These are phyloP conservation scores for Apolygus lucorum DNA, from an alignment of 1,140 invertebrate species.

Conservation along the genomic window DNA sequence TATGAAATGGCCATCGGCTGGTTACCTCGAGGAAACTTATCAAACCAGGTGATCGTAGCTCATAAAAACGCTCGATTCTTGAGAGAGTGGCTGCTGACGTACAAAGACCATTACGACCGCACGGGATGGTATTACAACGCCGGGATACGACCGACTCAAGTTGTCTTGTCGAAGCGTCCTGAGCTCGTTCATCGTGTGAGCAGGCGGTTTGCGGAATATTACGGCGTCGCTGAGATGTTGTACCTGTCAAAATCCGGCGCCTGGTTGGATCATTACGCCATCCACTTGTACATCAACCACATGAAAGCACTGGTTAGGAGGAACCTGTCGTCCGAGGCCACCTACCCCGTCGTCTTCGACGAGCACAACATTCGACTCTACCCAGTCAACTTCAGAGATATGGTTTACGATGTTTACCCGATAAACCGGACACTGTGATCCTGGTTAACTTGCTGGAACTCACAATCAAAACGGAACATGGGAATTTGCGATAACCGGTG, in stretches of 20 bases:
- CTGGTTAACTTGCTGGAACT: too few species aligned
- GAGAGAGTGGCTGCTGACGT: constrained; percentile 35
- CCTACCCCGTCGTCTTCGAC: neutral
- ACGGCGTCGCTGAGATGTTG: neutral
- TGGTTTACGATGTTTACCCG: constrained; percentile 2
- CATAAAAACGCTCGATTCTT: constrained; percentile 37
- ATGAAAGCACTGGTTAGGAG: neutral
- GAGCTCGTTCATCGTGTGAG: constrained; percentile 34
- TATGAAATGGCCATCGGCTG: constrained; percentile 41
- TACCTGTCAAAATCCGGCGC: neutral
- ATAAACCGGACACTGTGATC: too few species aligned
- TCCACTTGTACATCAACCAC: neutral
- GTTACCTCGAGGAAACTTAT: constrained; percentile 29
- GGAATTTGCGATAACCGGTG: too few species aligned
- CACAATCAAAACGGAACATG: too few species aligned
- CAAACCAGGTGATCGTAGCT: constrained; percentile 34
- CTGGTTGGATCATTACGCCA: neutral
- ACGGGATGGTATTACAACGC: constrained; percentile 38
- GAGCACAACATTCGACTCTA: neutral
- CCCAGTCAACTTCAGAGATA: neutral
- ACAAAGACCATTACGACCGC: constrained; percentile 33
- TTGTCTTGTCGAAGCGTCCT: constrained; percentile 32
- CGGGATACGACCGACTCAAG: constrained; percentile 33
- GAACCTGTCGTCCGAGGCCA: too few species aligned
- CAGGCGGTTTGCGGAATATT: constrained; percentile 28